Base-by-base conservation (phyloP, 2,888 invertebrate species). In the Prosopocoilus inquinatus region DNA sequence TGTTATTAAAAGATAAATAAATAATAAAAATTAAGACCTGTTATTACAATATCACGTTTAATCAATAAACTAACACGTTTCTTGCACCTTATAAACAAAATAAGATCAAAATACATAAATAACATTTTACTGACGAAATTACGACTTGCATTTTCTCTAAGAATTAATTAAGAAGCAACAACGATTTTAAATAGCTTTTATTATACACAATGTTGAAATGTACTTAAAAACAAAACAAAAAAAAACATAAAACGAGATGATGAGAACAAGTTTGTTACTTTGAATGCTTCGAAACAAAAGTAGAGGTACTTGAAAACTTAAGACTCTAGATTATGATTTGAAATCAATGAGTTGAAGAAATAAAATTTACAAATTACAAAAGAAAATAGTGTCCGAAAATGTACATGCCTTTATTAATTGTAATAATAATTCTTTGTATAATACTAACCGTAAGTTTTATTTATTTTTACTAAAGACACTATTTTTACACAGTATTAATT, bases 401-500 rank as follows among this genome's bases (percentile, higher is more conserved):
- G 55, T 61, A 61, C 61, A 61, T 57, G 59, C 45, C 20, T 58
- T 57, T 58, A 49, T 52, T 50, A 52, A n/a, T n/a, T n/a, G n/a
- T n/a, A n/a, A n/a, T n/a, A n/a, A n/a, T n/a, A n/a, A 43, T 44
- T 52, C 57, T 60, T 66, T 64, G 64, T 67, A 65, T 64, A 63
- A 67, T 70, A 70, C 57, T 63, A 55, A 28, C 7, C 7, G 20
- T 28, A 28, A 55, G 64, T 66, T 59, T 59, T n/a, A n/a, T n/a
- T n/a, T n/a, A n/a, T n/a, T n/a, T n/a, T n/a, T 57, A 56, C 65
- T 69, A 68, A 66, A 66, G 62, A 66, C 62, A 67, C 71, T 72
- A 71, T 73, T 72, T 28, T 72, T 73, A 74, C 73, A 76, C 68
- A 66, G 61, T 71, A 58, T 68, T 67, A 63, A 67, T 66, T 66